Evolutionary conservation across 2,888 invertebrate genomes (phyloP), one percentile per base, ranked within the genome.

Genomic region (Ochropleura leucogaster): DNA sequence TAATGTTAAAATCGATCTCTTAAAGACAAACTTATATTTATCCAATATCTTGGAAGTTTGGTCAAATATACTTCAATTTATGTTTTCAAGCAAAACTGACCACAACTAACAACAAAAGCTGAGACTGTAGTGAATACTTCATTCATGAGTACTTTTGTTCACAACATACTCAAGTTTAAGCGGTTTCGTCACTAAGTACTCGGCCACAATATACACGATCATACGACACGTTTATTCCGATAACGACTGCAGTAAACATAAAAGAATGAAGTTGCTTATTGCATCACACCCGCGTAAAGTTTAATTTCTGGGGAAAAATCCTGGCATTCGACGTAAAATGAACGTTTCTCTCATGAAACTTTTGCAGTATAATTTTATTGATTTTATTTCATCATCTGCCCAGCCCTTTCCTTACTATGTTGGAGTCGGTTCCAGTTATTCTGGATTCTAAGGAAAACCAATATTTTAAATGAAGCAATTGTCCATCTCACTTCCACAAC

Each of bases 151-250:
- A 18, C 30, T 40, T 51, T 49, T 5, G 47, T 18, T 51, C 10
- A 20, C 55, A 3, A 68, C 46, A 47, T 16, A 68, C 42, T 42
- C 18, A 20, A 6, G 18, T 53, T 51, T 62, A 59, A 74, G 20
- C 42, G 9, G 59, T 44, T 73, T 78, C 55, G 47, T 73, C 64
- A 70, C 57, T 55, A 5, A 62, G 8, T 4, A 4, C n/a, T 62
- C 10, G 12, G 62, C 62, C 62, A 62, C 20, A 62, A n/a, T 14
- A 7, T 62, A 44, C n/a, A 62, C 62, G 62, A 44, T 20, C n/a
- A 16, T 30, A 59, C 30, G 30, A 59, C 40, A n/a, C n/a, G 44
- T 14, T 12, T n/a, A 44, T 20, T 62, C 7, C 62, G 14, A 44
- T 5, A 59, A 18, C n/a, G 62, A 44, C n/a, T 62, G n/a, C 59